phyloP scores from a whole-genome alignment of 2,113 vertebrate genomes.

The Amphilophus citrinellus region DNA sequence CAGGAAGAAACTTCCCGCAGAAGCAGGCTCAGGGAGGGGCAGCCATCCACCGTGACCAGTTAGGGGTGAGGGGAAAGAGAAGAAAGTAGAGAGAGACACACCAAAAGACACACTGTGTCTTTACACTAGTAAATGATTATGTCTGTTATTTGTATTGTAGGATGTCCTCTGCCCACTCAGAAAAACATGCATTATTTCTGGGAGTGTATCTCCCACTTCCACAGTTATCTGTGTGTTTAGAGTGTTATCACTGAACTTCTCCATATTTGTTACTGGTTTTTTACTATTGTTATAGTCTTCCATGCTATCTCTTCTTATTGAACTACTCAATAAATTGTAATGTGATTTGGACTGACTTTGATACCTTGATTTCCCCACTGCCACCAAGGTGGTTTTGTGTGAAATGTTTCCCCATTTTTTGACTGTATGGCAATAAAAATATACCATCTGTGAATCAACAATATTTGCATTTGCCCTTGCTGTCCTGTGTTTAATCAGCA shows the following conservation, averaged over 20 bases:
- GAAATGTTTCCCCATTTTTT: neutral
- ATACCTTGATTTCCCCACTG: neutral
- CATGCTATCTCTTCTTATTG: neutral
- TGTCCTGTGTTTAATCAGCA: neutral
- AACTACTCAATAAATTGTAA: neutral
- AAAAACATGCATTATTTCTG: slow-evolving; percentile 1
- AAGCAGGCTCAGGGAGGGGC: too few relatives aligned
- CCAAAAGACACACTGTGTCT: too few relatives aligned
- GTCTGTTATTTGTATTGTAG: neutral
- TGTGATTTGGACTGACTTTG: neutral
- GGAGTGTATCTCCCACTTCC: neutral
- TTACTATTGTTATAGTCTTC: neutral
- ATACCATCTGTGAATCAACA: neutral
- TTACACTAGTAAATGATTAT: neutral
- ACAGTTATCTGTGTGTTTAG: neutral
- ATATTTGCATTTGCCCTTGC: neutral
- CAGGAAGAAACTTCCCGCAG: too few relatives aligned
- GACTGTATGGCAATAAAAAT: neutral
- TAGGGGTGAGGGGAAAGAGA: too few relatives aligned
- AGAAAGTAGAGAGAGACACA: too few relatives aligned
- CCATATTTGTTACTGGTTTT: neutral
- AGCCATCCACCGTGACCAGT: too few relatives aligned
- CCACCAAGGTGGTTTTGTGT: neutral
- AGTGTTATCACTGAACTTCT: neutral
- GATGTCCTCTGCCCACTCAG: neutral